Percentiles rank a stretch among this genome's conserved stretches.
Evolutionary conservation across 2,113 vertebrate genomes (phyloP).

Genomic region (Pluvianellus socialis): DNA sequence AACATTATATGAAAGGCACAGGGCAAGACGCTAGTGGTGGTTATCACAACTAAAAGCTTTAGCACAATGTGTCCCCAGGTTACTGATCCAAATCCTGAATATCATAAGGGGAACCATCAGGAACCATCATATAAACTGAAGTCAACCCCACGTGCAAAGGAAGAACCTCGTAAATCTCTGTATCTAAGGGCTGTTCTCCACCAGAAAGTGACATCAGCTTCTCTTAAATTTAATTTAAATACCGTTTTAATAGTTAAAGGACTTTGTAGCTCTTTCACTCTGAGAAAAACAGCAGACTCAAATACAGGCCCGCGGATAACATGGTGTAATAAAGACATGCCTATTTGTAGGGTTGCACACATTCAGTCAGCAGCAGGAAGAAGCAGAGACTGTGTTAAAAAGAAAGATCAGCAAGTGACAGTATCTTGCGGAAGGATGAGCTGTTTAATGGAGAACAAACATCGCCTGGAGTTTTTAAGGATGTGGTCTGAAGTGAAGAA

Average conservation of each 20-base stretch:
- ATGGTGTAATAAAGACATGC: neutral
- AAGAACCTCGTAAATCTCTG: neutral
- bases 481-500: neutral
- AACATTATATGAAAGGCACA: neutral
- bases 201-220: neutral
- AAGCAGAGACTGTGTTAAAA: neutral
- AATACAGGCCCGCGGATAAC: neutral
- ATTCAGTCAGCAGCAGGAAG: neutral
- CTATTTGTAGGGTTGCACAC: neutral
- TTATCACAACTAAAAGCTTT: neutral
- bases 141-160: neutral
- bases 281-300: neutral
- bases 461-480: neutral
- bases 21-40: neutral
- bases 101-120: neutral
- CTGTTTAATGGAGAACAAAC: neutral
- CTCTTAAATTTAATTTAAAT: neutral
- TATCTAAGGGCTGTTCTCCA: neutral
- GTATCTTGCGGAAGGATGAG: neutral
- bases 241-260: neutral
- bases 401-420: neutral
- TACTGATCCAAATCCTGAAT: neutral
- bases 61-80: rapidly evolving
- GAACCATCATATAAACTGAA: neutral
- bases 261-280: neutral